Evolutionary conservation across 2,888 invertebrate species (phyloP).

Genomic region (Drosophila mettleri): DNA sequence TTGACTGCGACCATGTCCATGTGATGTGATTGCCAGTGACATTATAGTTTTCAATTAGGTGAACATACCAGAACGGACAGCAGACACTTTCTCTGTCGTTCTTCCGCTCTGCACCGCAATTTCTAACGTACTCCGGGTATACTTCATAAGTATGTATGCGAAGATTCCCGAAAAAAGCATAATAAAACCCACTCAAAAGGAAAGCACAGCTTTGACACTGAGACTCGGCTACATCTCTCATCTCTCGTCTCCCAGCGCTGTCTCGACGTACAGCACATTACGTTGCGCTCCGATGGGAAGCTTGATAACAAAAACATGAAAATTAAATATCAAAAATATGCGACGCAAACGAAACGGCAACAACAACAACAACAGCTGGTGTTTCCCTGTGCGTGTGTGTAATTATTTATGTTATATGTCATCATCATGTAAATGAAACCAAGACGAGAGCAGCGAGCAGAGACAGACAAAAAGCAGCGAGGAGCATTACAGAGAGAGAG

Average conservation of each 20-base stretch:
- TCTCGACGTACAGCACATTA: conserved; percentile 20
- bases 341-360: conserved; percentile 34
- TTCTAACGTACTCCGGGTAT: conserved; percentile 17
- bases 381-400: conserved; percentile 51
- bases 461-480: neutral
- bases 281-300: conserved; percentile 41
- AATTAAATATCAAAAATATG: conserved; percentile 72
- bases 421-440: conserved; percentile 74
- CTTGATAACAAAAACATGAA: conserved; percentile 55
- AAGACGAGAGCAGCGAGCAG: conserved; percentile 22
- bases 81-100: neutral
- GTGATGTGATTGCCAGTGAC: conserved; percentile 70
- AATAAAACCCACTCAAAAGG: conserved; percentile 50
- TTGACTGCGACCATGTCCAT: neutral
- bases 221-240: neutral
- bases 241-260: neutral
- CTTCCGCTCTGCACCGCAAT: conserved; percentile 18
- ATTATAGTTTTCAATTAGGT: conserved; percentile 75
- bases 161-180: conserved; percentile 52
- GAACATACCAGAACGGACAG: conserved; percentile 24
- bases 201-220: conserved; percentile 44
- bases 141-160: conserved; percentile 73
- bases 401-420: conserved; percentile 73
- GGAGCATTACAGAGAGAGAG: too few species aligned
- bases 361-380: conserved; percentile 14